These are phyloP conservation scores for Erpetoichthys calabaricus DNA, from an alignment of 2,797 vertebrate species.

Conservation along the genomic window DNA sequence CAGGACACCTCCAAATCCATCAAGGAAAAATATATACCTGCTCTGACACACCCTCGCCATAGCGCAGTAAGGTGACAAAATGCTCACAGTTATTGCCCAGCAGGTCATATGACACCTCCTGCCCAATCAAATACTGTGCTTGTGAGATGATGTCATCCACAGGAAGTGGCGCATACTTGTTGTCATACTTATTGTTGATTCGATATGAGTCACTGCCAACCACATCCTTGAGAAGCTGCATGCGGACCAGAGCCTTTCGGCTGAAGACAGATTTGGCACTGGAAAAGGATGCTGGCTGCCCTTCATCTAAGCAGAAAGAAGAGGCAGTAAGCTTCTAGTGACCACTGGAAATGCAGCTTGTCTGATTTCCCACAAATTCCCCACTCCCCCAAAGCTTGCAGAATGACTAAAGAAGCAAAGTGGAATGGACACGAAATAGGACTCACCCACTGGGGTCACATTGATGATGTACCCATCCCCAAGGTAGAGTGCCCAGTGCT, in stretches of 20 bases:
- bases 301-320: slow-evolving; percentile 46
- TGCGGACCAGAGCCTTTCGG: slow-evolving; percentile 71
- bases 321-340: too few relatives aligned
- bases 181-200: slow-evolving; percentile 86
- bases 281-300: slow-evolving; percentile 44
- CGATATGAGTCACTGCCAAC: slow-evolving; percentile 61
- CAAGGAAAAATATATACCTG: slow-evolving; percentile 48
- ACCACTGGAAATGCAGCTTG: too few relatives aligned
- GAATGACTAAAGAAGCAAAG: too few relatives aligned
- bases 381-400: neutral
- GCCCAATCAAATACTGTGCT: slow-evolving; percentile 58
- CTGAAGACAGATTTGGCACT: slow-evolving; percentile 78
- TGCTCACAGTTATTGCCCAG: slow-evolving; percentile 84
- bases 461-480: slow-evolving; percentile 86
- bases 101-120: slow-evolving; percentile 73
- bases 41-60: slow-evolving; percentile 70
- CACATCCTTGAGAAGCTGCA: slow-evolving; percentile 83
- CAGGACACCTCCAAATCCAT: too few relatives aligned
- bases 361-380: neutral
- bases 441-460: slow-evolving; percentile 72
- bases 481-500: slow-evolving; percentile 89
- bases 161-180: slow-evolving; percentile 54
- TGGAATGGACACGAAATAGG: too few relatives aligned
- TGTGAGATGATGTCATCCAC: slow-evolving; percentile 60
- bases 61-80: slow-evolving; percentile 81